Evolutionary conservation across 2,113 vertebrate genomes (phyloP).

Genomic region (Stigmatopora nigra): DNA sequence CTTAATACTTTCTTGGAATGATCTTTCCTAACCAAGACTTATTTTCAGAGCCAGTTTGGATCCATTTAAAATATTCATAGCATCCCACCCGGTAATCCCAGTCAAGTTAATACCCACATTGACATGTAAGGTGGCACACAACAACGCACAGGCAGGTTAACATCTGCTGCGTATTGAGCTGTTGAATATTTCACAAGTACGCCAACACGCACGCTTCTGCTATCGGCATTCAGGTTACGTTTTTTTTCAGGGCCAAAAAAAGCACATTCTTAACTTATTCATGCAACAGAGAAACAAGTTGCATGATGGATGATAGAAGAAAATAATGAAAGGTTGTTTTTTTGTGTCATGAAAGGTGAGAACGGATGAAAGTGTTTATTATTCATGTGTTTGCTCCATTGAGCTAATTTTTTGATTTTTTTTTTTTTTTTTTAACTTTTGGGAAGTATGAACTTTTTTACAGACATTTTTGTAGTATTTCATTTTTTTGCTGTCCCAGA

Average conservation of each 20-base stretch:
- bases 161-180: slow-evolving; percentile 40
- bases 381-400: slow-evolving; percentile 5
- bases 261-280: slow-evolving; percentile 38
- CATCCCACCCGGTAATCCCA: slow-evolving; percentile 29
- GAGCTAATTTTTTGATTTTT: not conserved
- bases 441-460: not conserved
- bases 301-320: slow-evolving; percentile 25
- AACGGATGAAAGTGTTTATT: not conserved
- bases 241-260: slow-evolving; percentile 22
- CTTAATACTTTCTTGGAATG: not conserved
- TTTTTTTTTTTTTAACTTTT: not conserved
- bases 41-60: slow-evolving; percentile 27
- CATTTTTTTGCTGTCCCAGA: not conserved
- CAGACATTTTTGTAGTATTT: not conserved
- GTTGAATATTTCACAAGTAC: slow-evolving; percentile 50
- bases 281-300: slow-evolving; percentile 23
- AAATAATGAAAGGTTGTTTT: slow-evolving; percentile 24
- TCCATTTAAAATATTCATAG: slow-evolving; percentile 39
- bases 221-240: slow-evolving; percentile 11
- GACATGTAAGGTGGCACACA: not conserved
- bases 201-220: slow-evolving; percentile 23
- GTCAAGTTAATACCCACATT: slow-evolving; percentile 2
- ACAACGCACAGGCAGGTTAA: slow-evolving; percentile 21
- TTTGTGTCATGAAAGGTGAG: slow-evolving; percentile 9
- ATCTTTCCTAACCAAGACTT: slow-evolving; percentile 6